Conservation (phyloP, 2,797 vertebrate genomes). For the Fistularia commersonii region DNA sequence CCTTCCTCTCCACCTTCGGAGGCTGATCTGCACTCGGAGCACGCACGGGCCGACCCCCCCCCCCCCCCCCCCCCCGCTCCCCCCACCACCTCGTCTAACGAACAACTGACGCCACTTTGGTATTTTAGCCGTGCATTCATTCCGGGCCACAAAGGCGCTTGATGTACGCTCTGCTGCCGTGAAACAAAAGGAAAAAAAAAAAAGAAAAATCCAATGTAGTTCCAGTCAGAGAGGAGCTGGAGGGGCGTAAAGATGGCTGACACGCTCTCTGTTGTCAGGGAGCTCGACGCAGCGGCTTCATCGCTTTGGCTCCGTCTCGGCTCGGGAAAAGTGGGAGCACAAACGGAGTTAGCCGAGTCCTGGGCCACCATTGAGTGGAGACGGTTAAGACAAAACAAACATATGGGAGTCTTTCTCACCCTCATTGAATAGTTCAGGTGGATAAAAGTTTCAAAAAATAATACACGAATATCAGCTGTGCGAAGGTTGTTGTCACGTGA, state of each 20-base stretch:
- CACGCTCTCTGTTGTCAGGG: slow-evolving; percentile 33
- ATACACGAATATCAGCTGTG: too few relatives aligned
- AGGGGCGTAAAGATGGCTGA: slow-evolving; percentile 39
- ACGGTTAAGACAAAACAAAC: too few relatives aligned
- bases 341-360: too few relatives aligned
- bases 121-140: slow-evolving; percentile 63
- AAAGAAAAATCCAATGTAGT: slow-evolving; percentile 51
- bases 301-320: slow-evolving; percentile 23
- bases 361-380: too few relatives aligned
- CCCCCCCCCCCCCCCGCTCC: slow-evolving; percentile 2
- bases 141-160: slow-evolving; percentile 45
- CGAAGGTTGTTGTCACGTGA: too few relatives aligned
- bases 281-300: slow-evolving; percentile 24
- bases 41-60: slow-evolving; percentile 23
- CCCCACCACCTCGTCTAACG: slow-evolving; percentile 31
- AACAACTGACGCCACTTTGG: slow-evolving; percentile 45
- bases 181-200: too few relatives aligned
- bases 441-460: too few relatives aligned
- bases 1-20: slow-evolving; percentile 37
- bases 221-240: slow-evolving; percentile 42
- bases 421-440: too few relatives aligned
- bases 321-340: slow-evolving; percentile 19
- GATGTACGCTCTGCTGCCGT: slow-evolving; percentile 40
- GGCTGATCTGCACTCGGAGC: slow-evolving; percentile 53
- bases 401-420: too few relatives aligned